Base-by-base conservation (phyloP, 2,113 vertebrate species). In the Panthera leo region DNA sequence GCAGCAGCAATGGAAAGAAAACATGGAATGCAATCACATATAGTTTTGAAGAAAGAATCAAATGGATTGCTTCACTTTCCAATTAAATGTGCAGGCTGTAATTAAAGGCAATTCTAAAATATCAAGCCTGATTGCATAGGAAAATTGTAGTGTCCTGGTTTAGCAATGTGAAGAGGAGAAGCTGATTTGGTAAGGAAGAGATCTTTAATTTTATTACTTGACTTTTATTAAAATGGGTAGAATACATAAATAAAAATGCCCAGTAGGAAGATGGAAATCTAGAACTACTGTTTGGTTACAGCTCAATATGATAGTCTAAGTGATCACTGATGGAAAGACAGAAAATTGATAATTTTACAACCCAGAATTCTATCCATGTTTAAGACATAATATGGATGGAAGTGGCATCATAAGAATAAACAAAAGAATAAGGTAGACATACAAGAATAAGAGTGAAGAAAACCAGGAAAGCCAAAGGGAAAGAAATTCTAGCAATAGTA, bases 81-180 rank as follows among this genome's bases (percentile, higher is more conserved):
- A 92, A 45, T 83, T 95, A 88, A 73, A 70, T 63, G 55, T 25
- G 4, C 45, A 79, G 55, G 34, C 5, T 83, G 23, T 5, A 91
- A 21, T 58, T 89, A 89, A 95, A 80, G 16, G 25, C 91, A 76
- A 87, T 91, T 91, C n/a, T 78, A 83, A 86, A 80, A 55, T 79
- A 36, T 58, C 31, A 51, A 63, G 11, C 42, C 42, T 76, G 25
- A 92, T 70, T 85, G 9, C 31, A 91, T 6, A 84, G 31, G 11
- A 71, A 65, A 84, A 63, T 12, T 48, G 39, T 36, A 29, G 15
- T 75, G 27, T 68, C 13, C 25, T 68, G 27, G 16, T 48, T 67
- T 8, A 79, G 29, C 51, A 92, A 76, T 63, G 12, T 39, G 36
- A 42, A 48, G 53, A 83, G 34, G 25, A 88, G 71, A 75, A 70